Conservation (phyloP, 2,888 invertebrate species). For the Dryomyza anilis region DNA sequence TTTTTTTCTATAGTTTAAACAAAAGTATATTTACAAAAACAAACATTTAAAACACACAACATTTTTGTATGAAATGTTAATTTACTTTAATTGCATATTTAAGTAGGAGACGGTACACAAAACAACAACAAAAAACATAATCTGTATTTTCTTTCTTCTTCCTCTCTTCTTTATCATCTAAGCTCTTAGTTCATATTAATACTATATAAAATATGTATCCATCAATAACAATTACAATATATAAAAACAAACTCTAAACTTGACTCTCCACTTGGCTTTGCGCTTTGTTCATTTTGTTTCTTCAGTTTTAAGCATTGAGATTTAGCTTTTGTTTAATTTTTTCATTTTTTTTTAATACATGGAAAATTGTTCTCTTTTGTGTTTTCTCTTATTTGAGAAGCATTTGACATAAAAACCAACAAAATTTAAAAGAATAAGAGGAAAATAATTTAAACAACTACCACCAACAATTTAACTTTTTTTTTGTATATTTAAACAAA, state of each 20-base stretch:
- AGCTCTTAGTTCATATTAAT: not conserved
- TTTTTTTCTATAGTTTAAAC: constrained; percentile 20
- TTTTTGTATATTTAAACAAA: constrained; percentile 25
- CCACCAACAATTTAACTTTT: constrained; percentile 28
- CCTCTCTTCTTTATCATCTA: not conserved
- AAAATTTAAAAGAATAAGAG: constrained; percentile 3
- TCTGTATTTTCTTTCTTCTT: constrained; percentile 6
- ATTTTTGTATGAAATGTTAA: constrained; percentile 21
- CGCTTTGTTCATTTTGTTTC: too few species aligned
- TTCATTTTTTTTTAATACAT: not conserved
- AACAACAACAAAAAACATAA: not conserved
- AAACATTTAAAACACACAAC: too few species aligned
- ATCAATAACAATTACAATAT: too few species aligned
- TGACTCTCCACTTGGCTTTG: too few species aligned
- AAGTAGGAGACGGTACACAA: constrained; percentile 8
- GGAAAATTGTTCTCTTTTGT: not conserved
- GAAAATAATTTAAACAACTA: constrained; percentile 21
- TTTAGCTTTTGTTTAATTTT: not conserved
- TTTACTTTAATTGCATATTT: constrained; percentile 5
- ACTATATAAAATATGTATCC: too few species aligned
- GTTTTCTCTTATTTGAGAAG: not conserved
- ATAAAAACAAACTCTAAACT: too few species aligned
- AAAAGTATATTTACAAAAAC: constrained; percentile 12
- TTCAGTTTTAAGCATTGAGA: not conserved
- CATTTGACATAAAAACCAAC: not conserved